phyloP scores from a whole-genome alignment of 2,888 invertebrate species.

The Drosophila macrothrix region DNA sequence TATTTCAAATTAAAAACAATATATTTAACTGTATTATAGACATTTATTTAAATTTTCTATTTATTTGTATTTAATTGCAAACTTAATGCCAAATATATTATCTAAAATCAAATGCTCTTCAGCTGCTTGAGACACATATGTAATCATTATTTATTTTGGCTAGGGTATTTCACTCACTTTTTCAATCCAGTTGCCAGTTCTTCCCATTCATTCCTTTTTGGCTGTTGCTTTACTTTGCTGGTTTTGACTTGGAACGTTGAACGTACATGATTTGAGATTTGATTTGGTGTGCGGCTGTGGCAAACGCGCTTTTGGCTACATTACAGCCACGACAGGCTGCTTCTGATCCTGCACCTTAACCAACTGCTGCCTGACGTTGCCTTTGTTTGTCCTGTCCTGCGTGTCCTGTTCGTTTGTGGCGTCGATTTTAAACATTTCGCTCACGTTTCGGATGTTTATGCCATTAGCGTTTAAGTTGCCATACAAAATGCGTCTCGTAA shows the following conservation, averaged over 20 bases:
- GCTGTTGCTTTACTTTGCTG: conserved; percentile 25
- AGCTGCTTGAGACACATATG: too few relatives aligned
- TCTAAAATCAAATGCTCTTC: neutral
- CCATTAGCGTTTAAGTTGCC: conserved; percentile 84
- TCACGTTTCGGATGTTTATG: conserved; percentile 84
- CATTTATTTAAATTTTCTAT: neutral
- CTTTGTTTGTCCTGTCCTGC: conserved; percentile 33
- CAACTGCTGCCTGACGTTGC: conserved; percentile 14
- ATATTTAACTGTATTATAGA: neutral
- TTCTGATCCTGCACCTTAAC: conserved; percentile 42
- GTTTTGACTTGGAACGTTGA: conserved; percentile 52
- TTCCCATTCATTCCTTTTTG: conserved; percentile 9
- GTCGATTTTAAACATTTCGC: conserved; percentile 71
- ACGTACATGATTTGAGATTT: conserved; percentile 81
- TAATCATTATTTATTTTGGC: neutral
- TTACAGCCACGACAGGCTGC: conserved; percentile 59
- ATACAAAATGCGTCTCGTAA: conserved; percentile 78
- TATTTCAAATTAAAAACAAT: neutral
- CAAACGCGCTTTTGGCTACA: conserved; percentile 67
- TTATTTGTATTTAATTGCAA: neutral
- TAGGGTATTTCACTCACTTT: conserved; percentile 24
- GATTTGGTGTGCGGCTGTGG: conserved; percentile 67
- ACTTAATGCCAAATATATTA: too few relatives aligned
- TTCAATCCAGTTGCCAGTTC: neutral
- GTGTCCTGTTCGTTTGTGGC: conserved; percentile 55